Evolutionary conservation across 2,113 vertebrate species (phyloP).

Genomic region (Muntiacus reevesi): DNA sequence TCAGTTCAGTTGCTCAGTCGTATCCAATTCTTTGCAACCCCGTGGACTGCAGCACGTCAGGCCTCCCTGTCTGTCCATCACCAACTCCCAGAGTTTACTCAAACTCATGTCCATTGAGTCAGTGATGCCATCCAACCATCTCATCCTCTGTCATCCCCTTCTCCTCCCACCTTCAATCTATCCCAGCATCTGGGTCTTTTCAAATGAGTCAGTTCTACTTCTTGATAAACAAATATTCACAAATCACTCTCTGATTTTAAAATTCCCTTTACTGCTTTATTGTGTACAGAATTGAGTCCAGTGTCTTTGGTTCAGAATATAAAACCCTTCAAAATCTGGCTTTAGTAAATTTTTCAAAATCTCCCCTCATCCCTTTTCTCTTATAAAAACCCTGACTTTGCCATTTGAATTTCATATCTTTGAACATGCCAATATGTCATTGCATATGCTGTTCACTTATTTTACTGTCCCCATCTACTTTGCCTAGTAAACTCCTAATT

Average conservation of each 20-base stretch:
- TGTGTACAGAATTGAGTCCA: not conserved
- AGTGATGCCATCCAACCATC: not conserved
- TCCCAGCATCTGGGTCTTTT: not conserved
- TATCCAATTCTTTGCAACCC: not conserved
- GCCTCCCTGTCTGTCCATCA: not conserved
- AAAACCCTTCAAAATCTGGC: not conserved
- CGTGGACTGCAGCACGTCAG: not conserved
- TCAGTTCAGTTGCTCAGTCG: rapidly evolving
- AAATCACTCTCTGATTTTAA: not conserved
- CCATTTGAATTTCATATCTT: not conserved
- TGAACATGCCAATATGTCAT: not conserved
- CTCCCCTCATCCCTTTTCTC: not conserved
- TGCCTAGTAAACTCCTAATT: not conserved
- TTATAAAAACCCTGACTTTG: not conserved
- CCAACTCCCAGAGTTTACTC: not conserved
- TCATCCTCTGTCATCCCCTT: not conserved
- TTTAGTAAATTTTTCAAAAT: not conserved
- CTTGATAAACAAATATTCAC: not conserved
- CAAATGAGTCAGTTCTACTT: not conserved
- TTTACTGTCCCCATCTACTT: not conserved
- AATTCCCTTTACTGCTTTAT: not conserved
- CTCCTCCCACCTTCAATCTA: not conserved
- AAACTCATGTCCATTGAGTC: not conserved
- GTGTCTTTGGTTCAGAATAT: not conserved
- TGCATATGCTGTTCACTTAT: not conserved